Conservation (phyloP, 2,113 vertebrate genomes). For the Entosphenus tridentatus region DNA sequence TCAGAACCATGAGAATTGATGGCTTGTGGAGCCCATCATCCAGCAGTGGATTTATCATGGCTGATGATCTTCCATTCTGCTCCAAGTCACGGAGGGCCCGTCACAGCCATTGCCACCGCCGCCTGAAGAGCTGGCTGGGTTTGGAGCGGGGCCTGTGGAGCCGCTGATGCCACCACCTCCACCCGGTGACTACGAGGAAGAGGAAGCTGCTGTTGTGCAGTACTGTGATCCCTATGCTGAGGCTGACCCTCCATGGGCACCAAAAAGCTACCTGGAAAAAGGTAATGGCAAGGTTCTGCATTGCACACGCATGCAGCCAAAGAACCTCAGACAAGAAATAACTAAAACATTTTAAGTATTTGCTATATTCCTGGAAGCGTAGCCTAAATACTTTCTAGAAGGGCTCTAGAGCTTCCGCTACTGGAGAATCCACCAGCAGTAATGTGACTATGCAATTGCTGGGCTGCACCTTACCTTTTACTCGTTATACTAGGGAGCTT, state of each 20-base stretch:
- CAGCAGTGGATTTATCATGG: no score
- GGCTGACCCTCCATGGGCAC: constrained; percentile 3
- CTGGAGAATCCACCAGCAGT: no score
- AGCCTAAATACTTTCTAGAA: no score
- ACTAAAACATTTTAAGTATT: constrained; percentile 1
- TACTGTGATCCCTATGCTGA: constrained; percentile 4
- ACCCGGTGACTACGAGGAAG: not conserved
- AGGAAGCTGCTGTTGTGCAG: not conserved
- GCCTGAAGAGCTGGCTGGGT: constrained; percentile 67
- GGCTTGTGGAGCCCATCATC: no score
- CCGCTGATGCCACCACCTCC: constrained; percentile 44
- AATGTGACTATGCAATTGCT: no score
- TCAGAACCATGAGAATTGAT: no score
- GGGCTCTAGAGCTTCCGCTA: no score
- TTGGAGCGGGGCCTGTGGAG: constrained; percentile 35
- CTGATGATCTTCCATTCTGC: not conserved
- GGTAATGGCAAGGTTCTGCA: not conserved
- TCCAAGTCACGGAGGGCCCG: constrained; percentile 75
- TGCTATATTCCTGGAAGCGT: not conserved
- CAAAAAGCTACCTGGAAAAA: not conserved
- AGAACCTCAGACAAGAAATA: constrained; percentile 3
- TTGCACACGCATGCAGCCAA: no score
- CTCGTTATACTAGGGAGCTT: no score
- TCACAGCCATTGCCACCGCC: constrained; percentile 76
- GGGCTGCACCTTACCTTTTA: no score